Conservation (phyloP, 1,140 invertebrate genomes). For the Megalopta genalis region DNA sequence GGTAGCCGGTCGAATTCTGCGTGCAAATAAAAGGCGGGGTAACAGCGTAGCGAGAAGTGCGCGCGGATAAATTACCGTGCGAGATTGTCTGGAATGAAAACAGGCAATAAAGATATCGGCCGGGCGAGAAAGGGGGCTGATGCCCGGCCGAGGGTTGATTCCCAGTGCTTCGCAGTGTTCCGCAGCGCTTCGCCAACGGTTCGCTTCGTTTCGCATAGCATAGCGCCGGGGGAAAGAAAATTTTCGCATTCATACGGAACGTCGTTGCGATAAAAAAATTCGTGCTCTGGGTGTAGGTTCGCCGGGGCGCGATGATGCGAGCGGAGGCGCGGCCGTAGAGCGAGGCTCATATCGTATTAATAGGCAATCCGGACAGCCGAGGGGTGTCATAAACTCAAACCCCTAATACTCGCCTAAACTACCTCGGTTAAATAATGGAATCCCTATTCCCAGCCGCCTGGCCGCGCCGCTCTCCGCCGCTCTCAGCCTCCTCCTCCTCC, state of each 20-base stretch:
- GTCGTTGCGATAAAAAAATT: constrained; percentile 56
- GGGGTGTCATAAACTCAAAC: constrained; percentile 81
- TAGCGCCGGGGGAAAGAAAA: constrained; percentile 10
- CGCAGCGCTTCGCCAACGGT: too few species aligned
- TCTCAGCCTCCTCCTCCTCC: constrained; percentile 14
- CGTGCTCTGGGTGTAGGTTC: constrained; percentile 51
- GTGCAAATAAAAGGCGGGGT: not conserved
- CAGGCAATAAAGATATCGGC: constrained; percentile 51
- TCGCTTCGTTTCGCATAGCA: too few species aligned
- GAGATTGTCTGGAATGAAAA: constrained; percentile 48
- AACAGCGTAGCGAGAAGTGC: not conserved
- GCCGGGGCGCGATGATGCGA: constrained; percentile 58
- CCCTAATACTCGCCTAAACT: constrained; percentile 81
- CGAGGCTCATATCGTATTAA: constrained; percentile 81
- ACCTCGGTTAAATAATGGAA: constrained; percentile 81
- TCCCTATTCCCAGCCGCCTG: constrained; percentile 74
- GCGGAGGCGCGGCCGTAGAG: constrained; percentile 65
- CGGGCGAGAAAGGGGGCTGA: constrained; percentile 7
- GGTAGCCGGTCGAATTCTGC: not conserved
- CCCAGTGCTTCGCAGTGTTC: too few species aligned
- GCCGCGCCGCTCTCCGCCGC: constrained; percentile 13
- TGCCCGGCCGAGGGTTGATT: not conserved
- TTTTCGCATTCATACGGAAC: constrained; percentile 54
- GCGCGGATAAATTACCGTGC: constrained; percentile 38
- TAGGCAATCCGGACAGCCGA: constrained; percentile 80